A percentile compares a stretch with the other conserved stretches of the same genome.
phyloP scores from a whole-genome alignment of 2,888 invertebrate genomes.

The Phengaris arion region DNA sequence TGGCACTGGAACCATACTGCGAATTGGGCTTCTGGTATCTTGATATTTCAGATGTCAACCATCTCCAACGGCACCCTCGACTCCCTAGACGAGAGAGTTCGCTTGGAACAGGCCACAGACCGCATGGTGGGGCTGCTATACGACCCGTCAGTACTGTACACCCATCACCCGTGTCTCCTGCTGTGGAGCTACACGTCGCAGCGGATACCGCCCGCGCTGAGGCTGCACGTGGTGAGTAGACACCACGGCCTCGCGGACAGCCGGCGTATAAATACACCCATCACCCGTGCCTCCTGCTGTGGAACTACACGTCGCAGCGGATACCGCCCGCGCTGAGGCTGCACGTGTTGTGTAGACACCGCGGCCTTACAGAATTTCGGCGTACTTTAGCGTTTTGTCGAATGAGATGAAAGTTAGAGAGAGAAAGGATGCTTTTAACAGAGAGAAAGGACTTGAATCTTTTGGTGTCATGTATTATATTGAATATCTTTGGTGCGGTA shows the following conservation, averaged over 20 bases:
- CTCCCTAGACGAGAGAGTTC: conserved; percentile 60
- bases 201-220: conserved; percentile 56
- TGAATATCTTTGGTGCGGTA: too few species aligned
- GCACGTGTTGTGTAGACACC: conserved; percentile 57
- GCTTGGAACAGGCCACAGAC: conserved; percentile 64
- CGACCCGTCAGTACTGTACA: conserved; percentile 59
- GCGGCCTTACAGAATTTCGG: neutral
- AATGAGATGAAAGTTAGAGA: too few species aligned
- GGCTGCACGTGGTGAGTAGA: conserved; percentile 60
- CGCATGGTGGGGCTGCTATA: conserved; percentile 55
- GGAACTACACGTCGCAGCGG: conserved; percentile 65
- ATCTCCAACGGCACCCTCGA: conserved; percentile 60
- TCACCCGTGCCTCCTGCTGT: conserved; percentile 64
- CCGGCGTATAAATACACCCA: conserved; percentile 56
- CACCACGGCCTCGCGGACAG: neutral
- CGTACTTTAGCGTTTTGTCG: too few species aligned
- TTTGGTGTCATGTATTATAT: too few species aligned
- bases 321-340: conserved; percentile 54
- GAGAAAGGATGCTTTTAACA: too few species aligned
- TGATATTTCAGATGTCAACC: conserved; percentile 58
- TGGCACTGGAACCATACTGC: too few species aligned
- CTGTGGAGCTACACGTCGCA: conserved; percentile 67
- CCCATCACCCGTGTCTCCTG: conserved; percentile 67
- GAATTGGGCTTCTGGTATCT: neutral
- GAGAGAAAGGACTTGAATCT: too few species aligned